Base-by-base conservation (phyloP, 1,140 invertebrate genomes). In the Drosophila bocqueti region DNA sequence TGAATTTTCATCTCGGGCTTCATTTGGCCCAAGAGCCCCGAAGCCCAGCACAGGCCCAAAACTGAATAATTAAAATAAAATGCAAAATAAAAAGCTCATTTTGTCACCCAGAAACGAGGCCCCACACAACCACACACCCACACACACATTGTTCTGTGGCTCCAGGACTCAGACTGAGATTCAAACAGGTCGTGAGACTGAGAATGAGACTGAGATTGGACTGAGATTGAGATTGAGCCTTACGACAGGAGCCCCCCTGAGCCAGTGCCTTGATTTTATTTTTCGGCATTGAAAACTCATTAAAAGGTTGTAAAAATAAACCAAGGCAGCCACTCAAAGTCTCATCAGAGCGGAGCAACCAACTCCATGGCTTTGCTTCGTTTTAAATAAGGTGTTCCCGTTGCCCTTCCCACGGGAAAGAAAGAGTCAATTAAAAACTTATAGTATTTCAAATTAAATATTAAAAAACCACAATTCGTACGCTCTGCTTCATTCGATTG, bases 1-100 rank as follows among this genome's bases (percentile, higher is more conserved):
- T 86, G 83, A 86, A 89, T 86, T 87, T 83, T 43, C 71, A 76
- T 83, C 86, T 73, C n/a, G 69, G 62, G 52, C 66, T 65, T 63
- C 74, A 61, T 62, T 81, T 65, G 42, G 34, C 49, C 57, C 57
- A 18, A n/a, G 36, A 31, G 31, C 31, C 31, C 31, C 29, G 31
- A 34, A 38, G 36, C 36, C 36, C 45, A 7, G 16, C 36, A 7
- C 16, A n/a, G 38, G 42, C 10, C 34, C 45, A 38, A 31, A 49
- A 45, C 43, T 57, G 68, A 63, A 83, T 81, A 83, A 84, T 84
- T 83, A 83, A 72, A 75, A 79, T 75, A 13, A 72, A 82, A 82
- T 76, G 58, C 61, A 52, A 83, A 81, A 79, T 63, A 63, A 50
- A 79, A 68, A 83, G 79, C 83, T 79, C 79, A 86, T 83, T 87